Evolutionary conservation across 1,140 invertebrate species (phyloP).

Genomic region (Pseudomyrmex pallidus): DNA sequence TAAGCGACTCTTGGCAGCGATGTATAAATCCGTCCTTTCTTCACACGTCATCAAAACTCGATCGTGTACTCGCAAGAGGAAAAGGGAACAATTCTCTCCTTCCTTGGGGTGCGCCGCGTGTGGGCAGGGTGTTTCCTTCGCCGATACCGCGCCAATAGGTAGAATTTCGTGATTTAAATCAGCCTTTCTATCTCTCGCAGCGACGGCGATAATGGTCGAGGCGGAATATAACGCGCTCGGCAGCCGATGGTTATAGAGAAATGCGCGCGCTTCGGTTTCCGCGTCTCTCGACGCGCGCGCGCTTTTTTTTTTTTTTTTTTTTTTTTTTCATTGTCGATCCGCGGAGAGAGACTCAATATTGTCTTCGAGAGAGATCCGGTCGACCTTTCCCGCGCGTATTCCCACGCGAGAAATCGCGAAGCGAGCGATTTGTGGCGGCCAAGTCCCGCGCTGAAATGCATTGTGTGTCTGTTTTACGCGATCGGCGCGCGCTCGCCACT

Average conservation of each 20-base stretch:
- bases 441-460: constrained; percentile 42
- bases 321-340: constrained; percentile 55
- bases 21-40: too few relatives aligned
- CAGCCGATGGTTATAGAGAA: constrained; percentile 60
- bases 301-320: not conserved
- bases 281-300: not conserved
- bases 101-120: constrained; percentile 30
- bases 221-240: not conserved
- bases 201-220: constrained; percentile 61
- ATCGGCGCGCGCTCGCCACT: not conserved
- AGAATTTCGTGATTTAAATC: constrained; percentile 62
- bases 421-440: constrained; percentile 53
- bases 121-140: constrained; percentile 38
- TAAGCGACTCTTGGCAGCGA: not conserved
- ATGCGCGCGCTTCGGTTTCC: constrained; percentile 1
- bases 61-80: not conserved
- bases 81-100: constrained; percentile 29
- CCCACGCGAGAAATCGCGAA: constrained; percentile 67
- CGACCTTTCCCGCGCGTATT: constrained; percentile 69
- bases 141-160: constrained; percentile 15
- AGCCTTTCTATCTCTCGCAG: constrained; percentile 72
- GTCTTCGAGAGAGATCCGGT: constrained; percentile 72
- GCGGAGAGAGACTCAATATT: constrained; percentile 32
- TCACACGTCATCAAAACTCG: too few relatives aligned
- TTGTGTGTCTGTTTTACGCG: constrained; percentile 49